A percentile compares a stretch with the other conserved stretches of the same genome.
phyloP scores from a whole-genome alignment of 1,140 invertebrate genomes.

The Paramacrobiotus metropolitanus region DNA sequence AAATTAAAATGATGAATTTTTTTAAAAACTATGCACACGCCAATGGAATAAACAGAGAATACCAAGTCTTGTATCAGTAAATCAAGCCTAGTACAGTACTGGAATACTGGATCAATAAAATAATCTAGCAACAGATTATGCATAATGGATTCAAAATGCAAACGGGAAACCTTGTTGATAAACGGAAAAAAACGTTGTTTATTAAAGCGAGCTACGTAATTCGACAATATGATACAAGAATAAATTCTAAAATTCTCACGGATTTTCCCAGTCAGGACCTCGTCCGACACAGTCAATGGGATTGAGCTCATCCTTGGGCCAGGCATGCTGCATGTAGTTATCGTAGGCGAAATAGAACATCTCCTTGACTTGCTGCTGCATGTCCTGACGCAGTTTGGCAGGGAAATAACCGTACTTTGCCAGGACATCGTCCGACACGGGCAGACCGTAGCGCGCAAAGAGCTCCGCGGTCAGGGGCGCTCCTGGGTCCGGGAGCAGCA shows the following conservation, averaged over 20 bases:
- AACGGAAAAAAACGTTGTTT: neutral
- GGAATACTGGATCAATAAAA: no score
- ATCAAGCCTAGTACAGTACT: no score
- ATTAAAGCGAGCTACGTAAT: neutral
- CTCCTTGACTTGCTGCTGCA: conserved; percentile 14
- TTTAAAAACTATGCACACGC: neutral
- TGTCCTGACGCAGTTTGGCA: neutral
- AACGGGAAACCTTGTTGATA: no score
- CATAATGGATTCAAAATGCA: no score
- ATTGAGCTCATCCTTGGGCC: conserved; percentile 32
- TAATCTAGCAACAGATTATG: no score
- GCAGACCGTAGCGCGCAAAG: neutral
- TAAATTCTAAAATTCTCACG: conserved; percentile 21
- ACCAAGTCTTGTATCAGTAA: no score
- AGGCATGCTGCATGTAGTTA: conserved; percentile 34
- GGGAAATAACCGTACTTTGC: neutral
- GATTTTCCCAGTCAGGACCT: conserved; percentile 35
- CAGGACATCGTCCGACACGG: neutral
- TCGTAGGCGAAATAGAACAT: conserved; percentile 35
- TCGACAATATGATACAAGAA: neutral
- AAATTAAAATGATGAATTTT: conserved; percentile 2
- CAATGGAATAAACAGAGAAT: neutral
- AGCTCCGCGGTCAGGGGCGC: neutral
- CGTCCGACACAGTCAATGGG: conserved; percentile 32
- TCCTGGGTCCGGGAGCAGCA: neutral